Conservation (phyloP, 1,140 invertebrate genomes). For the Drosophila sechellia region DNA sequence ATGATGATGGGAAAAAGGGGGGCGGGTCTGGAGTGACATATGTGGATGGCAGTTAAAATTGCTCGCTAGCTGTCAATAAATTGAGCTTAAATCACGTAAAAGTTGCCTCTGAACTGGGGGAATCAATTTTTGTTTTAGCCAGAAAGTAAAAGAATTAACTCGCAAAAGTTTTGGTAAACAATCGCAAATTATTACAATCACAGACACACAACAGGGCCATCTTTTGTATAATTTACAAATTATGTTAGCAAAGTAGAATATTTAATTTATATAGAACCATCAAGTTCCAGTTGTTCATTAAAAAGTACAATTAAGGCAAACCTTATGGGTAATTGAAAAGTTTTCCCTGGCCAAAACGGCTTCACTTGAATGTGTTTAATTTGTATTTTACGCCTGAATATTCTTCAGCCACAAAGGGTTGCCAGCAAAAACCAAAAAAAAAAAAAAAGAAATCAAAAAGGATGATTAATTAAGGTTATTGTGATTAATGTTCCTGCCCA, state of each 20-base stretch:
- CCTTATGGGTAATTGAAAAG: constrained; percentile 3
- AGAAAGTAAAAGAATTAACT: constrained; percentile 2
- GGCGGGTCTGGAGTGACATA: constrained; percentile 26
- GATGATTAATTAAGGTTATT: constrained; percentile 63
- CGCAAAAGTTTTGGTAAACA: constrained; percentile 22
- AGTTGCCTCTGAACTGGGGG: constrained; percentile 1
- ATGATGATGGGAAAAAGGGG: neutral
- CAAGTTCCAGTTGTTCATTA: neutral
- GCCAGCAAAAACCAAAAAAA: neutral
- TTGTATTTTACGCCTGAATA: constrained; percentile 48
- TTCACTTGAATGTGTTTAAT: constrained; percentile 36
- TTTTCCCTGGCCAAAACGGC: neutral
- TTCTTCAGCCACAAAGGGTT: constrained; percentile 19
- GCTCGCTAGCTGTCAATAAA: constrained; percentile 38
- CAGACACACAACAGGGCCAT: neutral
- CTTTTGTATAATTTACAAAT: no score
- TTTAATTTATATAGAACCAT: neutral
- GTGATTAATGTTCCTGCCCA: constrained; percentile 51
- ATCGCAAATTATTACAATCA: constrained; percentile 1
- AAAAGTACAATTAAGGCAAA: neutral
- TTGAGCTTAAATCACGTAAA: constrained; percentile 40
- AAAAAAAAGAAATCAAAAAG: constrained; percentile 2
- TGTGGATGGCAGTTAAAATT: constrained; percentile 50
- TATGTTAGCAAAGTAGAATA: neutral
- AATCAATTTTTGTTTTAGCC: constrained; percentile 10